Evolutionary conservation across 2,888 invertebrate species (phyloP).

Genomic region (Chrysodeixis includens): DNA sequence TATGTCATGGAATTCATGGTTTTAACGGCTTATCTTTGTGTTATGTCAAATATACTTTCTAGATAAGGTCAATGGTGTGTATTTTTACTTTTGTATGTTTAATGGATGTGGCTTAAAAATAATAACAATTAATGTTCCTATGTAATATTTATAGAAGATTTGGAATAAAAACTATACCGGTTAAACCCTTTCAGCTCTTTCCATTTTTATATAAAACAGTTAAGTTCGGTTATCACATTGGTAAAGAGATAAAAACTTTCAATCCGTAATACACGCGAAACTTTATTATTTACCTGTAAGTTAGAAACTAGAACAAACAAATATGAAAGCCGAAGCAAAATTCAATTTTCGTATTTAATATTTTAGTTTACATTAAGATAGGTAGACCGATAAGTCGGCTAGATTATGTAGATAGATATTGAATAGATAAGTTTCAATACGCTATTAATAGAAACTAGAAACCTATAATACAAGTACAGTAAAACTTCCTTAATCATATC

Average conservation of each 20-base stretch:
- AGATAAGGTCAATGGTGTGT: background rate
- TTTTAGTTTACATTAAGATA: background rate
- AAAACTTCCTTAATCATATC: background rate
- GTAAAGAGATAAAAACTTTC: background rate
- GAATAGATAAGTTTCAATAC: background rate
- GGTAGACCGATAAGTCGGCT: background rate
- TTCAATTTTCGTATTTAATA: slow-evolving; percentile 20
- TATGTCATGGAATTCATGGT: slow-evolving; percentile 9
- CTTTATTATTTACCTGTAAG: slow-evolving; percentile 12
- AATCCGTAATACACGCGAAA: slow-evolving; percentile 19
- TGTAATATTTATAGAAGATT: background rate
- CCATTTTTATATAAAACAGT: background rate
- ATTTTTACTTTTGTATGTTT: slow-evolving; percentile 5
- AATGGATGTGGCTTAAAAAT: background rate
- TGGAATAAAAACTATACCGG: background rate
- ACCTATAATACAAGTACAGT: background rate
- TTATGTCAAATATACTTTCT: background rate
- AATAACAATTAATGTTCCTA: background rate
- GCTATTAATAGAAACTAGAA: background rate
- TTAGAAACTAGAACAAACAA: slow-evolving; percentile 24
- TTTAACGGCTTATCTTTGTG: slow-evolving; percentile 18
- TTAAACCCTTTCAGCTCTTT: background rate
- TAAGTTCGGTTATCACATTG: background rate
- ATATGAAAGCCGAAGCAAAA: slow-evolving; percentile 20
- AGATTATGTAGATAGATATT: background rate